These are phyloP conservation scores for Danaus melanippus DNA, from an alignment of 1,140 invertebrate species.

Conservation along the genomic window DNA sequence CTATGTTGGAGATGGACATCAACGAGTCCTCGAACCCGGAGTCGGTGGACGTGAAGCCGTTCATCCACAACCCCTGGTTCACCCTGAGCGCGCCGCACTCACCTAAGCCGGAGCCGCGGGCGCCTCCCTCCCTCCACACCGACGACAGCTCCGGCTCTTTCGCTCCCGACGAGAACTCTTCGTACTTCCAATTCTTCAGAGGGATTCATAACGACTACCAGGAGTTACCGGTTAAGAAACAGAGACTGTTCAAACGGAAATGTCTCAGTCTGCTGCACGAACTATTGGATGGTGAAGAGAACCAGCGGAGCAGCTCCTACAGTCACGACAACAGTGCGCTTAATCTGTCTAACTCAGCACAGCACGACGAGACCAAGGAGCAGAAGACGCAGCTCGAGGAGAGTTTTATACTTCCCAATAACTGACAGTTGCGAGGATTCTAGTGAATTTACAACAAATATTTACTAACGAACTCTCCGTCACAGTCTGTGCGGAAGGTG, in stretches of 20 bases:
- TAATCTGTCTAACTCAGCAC: constrained; percentile 35
- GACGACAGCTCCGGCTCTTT: constrained; percentile 44
- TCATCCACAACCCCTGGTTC: constrained; percentile 37
- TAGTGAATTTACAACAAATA: too few relatives aligned
- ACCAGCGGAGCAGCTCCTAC: constrained; percentile 4
- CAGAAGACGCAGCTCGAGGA: constrained; percentile 12
- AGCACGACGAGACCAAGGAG: constrained; percentile 27
- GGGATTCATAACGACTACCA: constrained; percentile 53
- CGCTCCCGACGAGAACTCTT: constrained; percentile 49
- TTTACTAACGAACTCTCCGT: too few relatives aligned
- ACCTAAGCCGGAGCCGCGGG: constrained; percentile 19
- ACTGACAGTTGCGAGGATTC: background rate
- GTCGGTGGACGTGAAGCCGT: constrained; percentile 35
- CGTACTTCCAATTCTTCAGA: constrained; percentile 63
- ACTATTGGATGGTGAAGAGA: constrained; percentile 48
- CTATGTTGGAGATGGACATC: constrained; percentile 32
- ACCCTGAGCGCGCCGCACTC: constrained; percentile 15
- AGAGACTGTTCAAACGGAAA: constrained; percentile 44
- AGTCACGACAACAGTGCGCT: constrained; percentile 27
- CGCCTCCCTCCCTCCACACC: constrained; percentile 20
- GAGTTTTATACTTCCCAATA: constrained; percentile 14
- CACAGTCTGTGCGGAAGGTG: too few relatives aligned
- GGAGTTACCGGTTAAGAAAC: constrained; percentile 37
- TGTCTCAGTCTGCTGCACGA: constrained; percentile 47
- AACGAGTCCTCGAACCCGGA: constrained; percentile 20